A percentile compares a stretch with the other conserved stretches of the same genome.
These are phyloP conservation scores for Euwallacea similis DNA, from an alignment of 1,140 invertebrate species.

Conservation along the genomic window DNA sequence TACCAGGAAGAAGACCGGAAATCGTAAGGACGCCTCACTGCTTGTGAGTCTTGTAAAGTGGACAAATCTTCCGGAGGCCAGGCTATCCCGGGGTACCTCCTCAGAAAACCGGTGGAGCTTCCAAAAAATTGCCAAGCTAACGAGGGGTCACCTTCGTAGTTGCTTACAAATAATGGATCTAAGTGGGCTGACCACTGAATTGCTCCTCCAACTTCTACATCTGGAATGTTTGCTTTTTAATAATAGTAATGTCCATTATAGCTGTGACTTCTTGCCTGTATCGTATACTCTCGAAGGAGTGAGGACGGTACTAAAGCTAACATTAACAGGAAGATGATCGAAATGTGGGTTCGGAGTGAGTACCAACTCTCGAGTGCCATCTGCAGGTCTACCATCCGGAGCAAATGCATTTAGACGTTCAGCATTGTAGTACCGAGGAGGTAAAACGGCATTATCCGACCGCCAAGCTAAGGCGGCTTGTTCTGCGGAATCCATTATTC, in stretches of 20 bases:
- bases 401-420: conserved; percentile 72
- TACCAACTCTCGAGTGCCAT: conserved; percentile 67
- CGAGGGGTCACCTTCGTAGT: conserved; percentile 87
- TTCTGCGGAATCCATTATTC: conserved; percentile 84
- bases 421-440: conserved; percentile 68
- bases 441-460: conserved; percentile 54
- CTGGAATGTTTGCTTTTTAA: background rate
- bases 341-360: conserved; percentile 75
- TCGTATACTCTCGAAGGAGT: conserved; percentile 65
- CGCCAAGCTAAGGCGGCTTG: conserved; percentile 74
- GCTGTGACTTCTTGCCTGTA: conserved; percentile 15
- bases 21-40: conserved; percentile 78
- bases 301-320: conserved; percentile 83
- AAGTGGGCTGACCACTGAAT: conserved; percentile 91
- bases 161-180: conserved; percentile 87
- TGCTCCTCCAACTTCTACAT: conserved; percentile 73
- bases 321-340: conserved; percentile 82
- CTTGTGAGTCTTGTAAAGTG: conserved; percentile 53
- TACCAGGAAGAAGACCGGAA: conserved; percentile 90
- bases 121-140: conserved; percentile 98
- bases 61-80: conserved; percentile 70
- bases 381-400: conserved; percentile 67
- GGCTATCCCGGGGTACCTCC: conserved; percentile 85
- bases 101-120: conserved; percentile 86
- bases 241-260: background rate